phyloP scores from a whole-genome alignment of 1,140 invertebrate genomes.

The Arctopsyche grandis region DNA sequence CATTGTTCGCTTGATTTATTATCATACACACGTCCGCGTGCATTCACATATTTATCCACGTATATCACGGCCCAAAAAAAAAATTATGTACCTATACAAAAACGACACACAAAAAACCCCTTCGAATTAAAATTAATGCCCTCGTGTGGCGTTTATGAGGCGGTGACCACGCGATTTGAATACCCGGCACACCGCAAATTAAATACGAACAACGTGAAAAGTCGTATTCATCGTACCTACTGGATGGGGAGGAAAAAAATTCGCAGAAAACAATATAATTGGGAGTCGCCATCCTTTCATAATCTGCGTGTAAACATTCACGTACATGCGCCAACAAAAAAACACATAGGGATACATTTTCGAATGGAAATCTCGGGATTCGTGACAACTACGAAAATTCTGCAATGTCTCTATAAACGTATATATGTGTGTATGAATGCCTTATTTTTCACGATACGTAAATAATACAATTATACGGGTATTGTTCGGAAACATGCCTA shows the following conservation, averaged over 20 bases:
- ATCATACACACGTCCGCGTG: neutral
- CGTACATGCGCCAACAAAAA: neutral
- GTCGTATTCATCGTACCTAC: too few species aligned
- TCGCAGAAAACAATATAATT: slow-evolving; percentile 39
- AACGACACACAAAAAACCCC: neutral
- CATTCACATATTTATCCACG: too few species aligned
- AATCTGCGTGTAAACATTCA: slow-evolving; percentile 40
- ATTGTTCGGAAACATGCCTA: too few species aligned
- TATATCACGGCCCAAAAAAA: too few species aligned
- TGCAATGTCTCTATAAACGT: too few species aligned
- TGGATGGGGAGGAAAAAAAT: neutral
- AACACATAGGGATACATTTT: too few species aligned
- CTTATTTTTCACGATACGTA: too few species aligned
- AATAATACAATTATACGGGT: too few species aligned
- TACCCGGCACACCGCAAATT: slow-evolving; percentile 4
- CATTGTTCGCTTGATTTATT: slow-evolving; percentile 1
- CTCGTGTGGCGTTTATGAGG: slow-evolving; percentile 2
- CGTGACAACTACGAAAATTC: too few species aligned
- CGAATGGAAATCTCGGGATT: too few species aligned
- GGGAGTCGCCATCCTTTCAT: slow-evolving; percentile 26
- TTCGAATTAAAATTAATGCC: slow-evolving; percentile 13
- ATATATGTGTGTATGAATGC: too few species aligned
- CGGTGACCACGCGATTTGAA: slow-evolving; percentile 24
- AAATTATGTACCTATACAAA: neutral
- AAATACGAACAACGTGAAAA: slow-evolving; percentile 14